These are phyloP conservation scores for Aythya baeri DNA, from an alignment of 2,113 vertebrate genomes.

Conservation along the genomic window DNA sequence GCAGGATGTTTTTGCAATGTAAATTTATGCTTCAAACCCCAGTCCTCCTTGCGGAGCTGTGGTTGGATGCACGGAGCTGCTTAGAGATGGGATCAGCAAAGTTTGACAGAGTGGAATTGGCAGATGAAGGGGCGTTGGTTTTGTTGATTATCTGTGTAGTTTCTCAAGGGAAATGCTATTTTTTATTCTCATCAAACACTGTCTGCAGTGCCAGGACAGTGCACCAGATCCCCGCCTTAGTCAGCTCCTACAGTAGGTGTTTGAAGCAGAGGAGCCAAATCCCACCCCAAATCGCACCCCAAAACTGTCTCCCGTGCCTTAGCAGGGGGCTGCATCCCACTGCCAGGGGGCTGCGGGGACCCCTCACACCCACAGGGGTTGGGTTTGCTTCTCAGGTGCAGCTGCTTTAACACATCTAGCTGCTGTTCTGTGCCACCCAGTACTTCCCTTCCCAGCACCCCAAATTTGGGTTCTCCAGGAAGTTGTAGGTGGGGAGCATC, in stretches of 20 bases:
- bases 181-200: neutral
- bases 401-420: neutral
- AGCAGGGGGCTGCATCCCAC: neutral
- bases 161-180: neutral
- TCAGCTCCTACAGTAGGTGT: neutral
- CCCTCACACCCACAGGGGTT: neutral
- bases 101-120: neutral
- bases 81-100: neutral
- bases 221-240: neutral
- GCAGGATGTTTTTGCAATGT: neutral
- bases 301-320: neutral
- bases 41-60: neutral
- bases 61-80: neutral
- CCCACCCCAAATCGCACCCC: neutral
- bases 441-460: too few species aligned
- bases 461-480: neutral
- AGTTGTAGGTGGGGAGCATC: neutral
- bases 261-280: neutral
- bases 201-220: slow-evolving; percentile 27
- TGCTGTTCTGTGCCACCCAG: neutral
- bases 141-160: neutral
- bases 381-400: neutral
- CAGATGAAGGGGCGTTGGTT: neutral
- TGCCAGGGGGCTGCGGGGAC: neutral
- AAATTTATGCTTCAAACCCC: neutral